Evolutionary conservation across 1,140 invertebrate species (phyloP).

Genomic region (Bombus superbus): DNA sequence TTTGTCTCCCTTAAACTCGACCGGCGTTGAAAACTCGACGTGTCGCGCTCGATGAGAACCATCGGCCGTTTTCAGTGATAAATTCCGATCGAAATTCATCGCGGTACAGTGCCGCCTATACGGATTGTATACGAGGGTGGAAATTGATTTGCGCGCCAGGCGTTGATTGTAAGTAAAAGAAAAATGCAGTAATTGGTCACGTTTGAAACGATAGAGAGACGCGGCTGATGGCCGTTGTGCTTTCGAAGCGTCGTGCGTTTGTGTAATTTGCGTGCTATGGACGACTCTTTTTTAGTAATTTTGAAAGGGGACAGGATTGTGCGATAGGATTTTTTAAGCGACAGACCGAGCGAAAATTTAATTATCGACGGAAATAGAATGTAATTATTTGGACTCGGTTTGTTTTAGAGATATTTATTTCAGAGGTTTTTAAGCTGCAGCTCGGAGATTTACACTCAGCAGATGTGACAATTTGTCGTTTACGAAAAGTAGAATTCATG

Average conservation of each 20-base stretch:
- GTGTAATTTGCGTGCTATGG: background rate
- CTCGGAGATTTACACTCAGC: too few relatives aligned
- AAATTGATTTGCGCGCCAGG: background rate
- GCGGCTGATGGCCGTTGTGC: background rate
- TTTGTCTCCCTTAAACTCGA: slow-evolving; percentile 39
- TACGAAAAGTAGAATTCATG: too few relatives aligned
- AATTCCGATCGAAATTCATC: slow-evolving; percentile 25
- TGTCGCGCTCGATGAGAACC: background rate
- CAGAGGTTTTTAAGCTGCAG: too few relatives aligned
- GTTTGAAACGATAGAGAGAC: background rate
- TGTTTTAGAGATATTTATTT: too few relatives aligned
- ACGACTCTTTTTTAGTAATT: background rate
- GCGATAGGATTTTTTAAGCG: background rate
- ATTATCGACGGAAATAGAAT: background rate
- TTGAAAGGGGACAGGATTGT: background rate
- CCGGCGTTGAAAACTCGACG: slow-evolving; percentile 9
- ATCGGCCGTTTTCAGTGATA: slow-evolving; percentile 16
- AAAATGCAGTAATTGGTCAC: slow-evolving; percentile 9
- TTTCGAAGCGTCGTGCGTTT: background rate
- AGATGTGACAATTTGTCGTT: too few relatives aligned
- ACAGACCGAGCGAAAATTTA: background rate
- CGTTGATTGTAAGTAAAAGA: background rate
- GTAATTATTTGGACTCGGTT: too few relatives aligned
- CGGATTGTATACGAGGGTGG: background rate
- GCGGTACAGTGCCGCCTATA: background rate